Conservation (phyloP, 2,113 vertebrate genomes). For the Sitta europaea region DNA sequence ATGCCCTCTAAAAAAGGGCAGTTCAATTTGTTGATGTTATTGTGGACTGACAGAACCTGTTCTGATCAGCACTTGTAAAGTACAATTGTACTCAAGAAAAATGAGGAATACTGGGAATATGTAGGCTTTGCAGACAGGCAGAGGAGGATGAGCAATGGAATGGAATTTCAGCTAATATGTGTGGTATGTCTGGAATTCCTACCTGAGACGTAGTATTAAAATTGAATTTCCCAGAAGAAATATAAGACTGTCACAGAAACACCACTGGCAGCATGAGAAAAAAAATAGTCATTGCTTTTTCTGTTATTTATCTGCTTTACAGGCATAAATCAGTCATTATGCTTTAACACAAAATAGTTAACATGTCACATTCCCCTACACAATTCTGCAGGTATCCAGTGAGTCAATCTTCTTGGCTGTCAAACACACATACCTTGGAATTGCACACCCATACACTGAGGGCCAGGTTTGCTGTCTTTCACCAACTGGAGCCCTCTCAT, state of each 20-base stretch:
- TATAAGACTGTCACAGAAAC: slow-evolving; percentile 26
- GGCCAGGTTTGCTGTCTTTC: neutral
- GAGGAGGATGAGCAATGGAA: neutral
- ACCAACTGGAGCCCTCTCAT: neutral
- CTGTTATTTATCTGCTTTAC: slow-evolving; percentile 38
- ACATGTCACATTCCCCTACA: neutral
- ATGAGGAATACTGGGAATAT: neutral
- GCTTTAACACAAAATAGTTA: slow-evolving; percentile 18
- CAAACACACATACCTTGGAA: neutral
- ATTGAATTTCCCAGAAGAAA: slow-evolving; percentile 35
- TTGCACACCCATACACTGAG: neutral
- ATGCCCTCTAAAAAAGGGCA: neutral
- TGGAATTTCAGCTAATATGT: slow-evolving; percentile 14
- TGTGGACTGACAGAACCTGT: neutral
- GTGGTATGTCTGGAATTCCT: neutral
- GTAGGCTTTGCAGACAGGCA: neutral
- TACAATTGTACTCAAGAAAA: neutral
- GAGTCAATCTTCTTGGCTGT: slow-evolving; percentile 12
- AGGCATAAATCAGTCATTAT: slow-evolving; percentile 39
- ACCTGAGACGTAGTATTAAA: slow-evolving; percentile 14
- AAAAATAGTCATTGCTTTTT: slow-evolving; percentile 33
- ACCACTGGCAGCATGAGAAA: neutral
- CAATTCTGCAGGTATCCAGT: neutral
- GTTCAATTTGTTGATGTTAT: neutral
- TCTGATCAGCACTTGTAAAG: neutral